Evolutionary conservation across 2,888 invertebrate species (phyloP), one percentile per base, ranked within the genome.

Genomic region (Brachyopa scutellaris): DNA sequence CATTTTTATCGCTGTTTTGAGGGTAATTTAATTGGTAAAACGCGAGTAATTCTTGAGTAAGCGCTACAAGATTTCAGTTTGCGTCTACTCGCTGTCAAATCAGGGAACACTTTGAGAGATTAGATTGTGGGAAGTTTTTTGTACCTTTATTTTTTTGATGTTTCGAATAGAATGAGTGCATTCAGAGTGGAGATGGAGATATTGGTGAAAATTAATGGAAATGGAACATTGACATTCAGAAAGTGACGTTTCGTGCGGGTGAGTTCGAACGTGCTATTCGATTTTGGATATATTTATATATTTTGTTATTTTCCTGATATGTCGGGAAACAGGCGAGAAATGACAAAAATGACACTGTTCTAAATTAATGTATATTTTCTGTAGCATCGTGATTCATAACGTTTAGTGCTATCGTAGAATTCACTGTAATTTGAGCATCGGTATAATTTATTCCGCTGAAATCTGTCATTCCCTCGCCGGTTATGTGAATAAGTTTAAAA

Each of bases 21-120:
- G 57, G 33, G 21, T 11, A 42, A 40, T 62, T 64, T 36, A 59
- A 19, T 51, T 69, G 55, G 31, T 38, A 23, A 40, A 59, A 51
- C 33, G 42, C 80, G 62, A 80, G 19, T 11, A 62, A 49, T 67
- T 57, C 31, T 49, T 38, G 47, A 40, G 9, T 62, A 74, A 57
- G 62, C 64, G 55, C 42, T 51, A 74, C 61, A 51, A 74, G 69
- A 64, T 51, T 57, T 74, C 57, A 31, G 15, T 29, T 29, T 74
- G 64, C 80, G 64, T 80, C 80, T 49, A 64, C 74, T 74, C 74
- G 74, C 80, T 69, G 80, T 80, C 80, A 80, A 74, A 38, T 69
- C 69, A 62, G 80, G 62, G 80, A 80, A 69, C 62, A 80, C 62
- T 80, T 80, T 80, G 73, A 80, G 73, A 80, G 36, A 38, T 31